phyloP scores from a whole-genome alignment of 2,888 invertebrate species.

The Temnothorax ravouxi region DNA sequence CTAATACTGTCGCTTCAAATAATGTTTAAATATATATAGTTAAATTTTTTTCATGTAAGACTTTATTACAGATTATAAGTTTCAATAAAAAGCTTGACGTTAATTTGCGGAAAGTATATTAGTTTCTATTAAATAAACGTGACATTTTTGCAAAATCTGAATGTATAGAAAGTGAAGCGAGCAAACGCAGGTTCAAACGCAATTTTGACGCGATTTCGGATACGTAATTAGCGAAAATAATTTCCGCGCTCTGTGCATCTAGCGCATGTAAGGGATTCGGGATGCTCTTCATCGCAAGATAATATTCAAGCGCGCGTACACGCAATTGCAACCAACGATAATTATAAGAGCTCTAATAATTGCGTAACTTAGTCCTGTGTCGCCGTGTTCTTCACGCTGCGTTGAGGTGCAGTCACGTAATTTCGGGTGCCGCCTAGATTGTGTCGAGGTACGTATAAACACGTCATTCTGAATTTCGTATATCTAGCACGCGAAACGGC shows the following conservation, averaged over 20 bases:
- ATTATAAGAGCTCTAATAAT: constrained; percentile 42
- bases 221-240: constrained; percentile 29
- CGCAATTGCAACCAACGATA: constrained; percentile 25
- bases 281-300: background rate
- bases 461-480: constrained; percentile 37
- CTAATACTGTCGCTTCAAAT: background rate
- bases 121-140: background rate
- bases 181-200: background rate
- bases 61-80: background rate
- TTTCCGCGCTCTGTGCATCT: background rate
- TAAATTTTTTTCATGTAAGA: background rate
- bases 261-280: background rate
- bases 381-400: background rate
- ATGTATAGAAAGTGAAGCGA: background rate
- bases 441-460: background rate
- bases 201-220: background rate
- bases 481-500: constrained; percentile 20
- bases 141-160: background rate
- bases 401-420: constrained; percentile 23
- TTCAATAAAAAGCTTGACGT: background rate
- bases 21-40: background rate
- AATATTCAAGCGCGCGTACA: background rate
- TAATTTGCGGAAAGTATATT: background rate
- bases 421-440: constrained; percentile 21
- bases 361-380: background rate